Conservation (phyloP, 1,140 invertebrate genomes). For the Caerostris darwini region DNA sequence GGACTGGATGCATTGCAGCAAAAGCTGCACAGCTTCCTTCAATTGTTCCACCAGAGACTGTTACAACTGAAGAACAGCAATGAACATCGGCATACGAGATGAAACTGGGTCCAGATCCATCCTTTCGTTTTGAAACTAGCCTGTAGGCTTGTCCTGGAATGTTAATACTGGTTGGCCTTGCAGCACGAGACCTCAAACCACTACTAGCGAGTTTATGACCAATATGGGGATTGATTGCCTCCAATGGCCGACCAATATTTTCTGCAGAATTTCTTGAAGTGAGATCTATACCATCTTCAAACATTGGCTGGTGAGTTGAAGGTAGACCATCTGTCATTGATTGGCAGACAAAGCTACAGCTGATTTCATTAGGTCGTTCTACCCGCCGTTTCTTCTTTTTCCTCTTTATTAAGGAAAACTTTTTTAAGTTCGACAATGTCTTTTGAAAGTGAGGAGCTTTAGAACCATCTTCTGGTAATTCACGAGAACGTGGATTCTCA, state of each 20-base stretch:
- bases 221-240: conserved; percentile 76
- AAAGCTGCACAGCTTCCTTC: conserved; percentile 22
- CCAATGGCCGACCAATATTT: conserved; percentile 64
- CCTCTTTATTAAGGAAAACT: conserved; percentile 73
- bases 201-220: conserved; percentile 75
- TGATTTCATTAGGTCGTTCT: conserved; percentile 60
- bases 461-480: conserved; percentile 28
- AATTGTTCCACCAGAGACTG: conserved; percentile 59
- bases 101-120: conserved; percentile 64
- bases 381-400: conserved; percentile 67
- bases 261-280: conserved; percentile 68
- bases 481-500: conserved; percentile 17
- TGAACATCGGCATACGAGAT: conserved; percentile 58
- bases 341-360: conserved; percentile 69
- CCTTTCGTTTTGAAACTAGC: neutral
- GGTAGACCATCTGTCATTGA: conserved; percentile 28
- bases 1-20: conserved; percentile 56
- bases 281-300: conserved; percentile 71
- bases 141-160: conserved; percentile 62
- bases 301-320: conserved; percentile 36
- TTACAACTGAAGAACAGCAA: conserved; percentile 73
- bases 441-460: conserved; percentile 72
- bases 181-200: conserved; percentile 22
- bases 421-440: conserved; percentile 66
- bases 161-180: conserved; percentile 56